Percentiles rank a stretch among this genome's conserved stretches.
These are phyloP conservation scores for Gouania willdenowi DNA, from an alignment of 2,797 vertebrate genomes.

Conservation along the genomic window DNA sequence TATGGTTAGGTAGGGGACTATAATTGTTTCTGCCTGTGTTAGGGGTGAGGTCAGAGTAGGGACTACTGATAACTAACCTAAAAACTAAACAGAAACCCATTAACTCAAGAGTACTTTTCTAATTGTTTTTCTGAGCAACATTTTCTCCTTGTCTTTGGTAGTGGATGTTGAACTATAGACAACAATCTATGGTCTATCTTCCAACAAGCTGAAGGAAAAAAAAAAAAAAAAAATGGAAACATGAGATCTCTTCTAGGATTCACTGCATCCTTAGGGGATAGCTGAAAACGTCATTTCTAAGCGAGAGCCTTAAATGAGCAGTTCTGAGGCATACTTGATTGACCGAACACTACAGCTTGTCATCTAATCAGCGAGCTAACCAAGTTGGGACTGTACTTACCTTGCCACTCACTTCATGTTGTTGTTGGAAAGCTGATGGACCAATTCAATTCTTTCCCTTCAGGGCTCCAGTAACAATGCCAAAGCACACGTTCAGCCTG, in stretches of 20 bases:
- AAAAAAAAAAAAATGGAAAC: constrained; percentile 51
- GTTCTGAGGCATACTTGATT: constrained; percentile 57
- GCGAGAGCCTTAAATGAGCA: constrained; percentile 58
- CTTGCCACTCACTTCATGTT: constrained; percentile 57
- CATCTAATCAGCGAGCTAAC: constrained; percentile 62
- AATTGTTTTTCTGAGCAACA: no score
- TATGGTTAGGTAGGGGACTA: no score
- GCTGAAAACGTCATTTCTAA: constrained; percentile 57
- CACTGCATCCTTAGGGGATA: constrained; percentile 44
- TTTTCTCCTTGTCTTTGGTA: no score
- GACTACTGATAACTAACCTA: no score
- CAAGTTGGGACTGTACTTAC: constrained; percentile 51
- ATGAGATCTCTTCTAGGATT: constrained; percentile 50
- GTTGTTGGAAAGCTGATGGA: constrained; percentile 58
- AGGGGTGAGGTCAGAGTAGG: no score
- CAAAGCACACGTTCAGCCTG: constrained; percentile 9
- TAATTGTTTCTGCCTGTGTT: no score
- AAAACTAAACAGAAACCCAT: no score
- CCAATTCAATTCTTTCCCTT: constrained; percentile 40
- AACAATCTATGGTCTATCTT: constrained; percentile 16
- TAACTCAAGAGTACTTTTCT: no score
- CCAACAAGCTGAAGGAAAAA: constrained; percentile 20
- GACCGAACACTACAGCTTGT: constrained; percentile 60
- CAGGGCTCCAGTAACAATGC: constrained; percentile 34
- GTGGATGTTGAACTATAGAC: no score